phyloP scores from a whole-genome alignment of 2,888 invertebrate genomes.

The Eustalomyia histrio region DNA sequence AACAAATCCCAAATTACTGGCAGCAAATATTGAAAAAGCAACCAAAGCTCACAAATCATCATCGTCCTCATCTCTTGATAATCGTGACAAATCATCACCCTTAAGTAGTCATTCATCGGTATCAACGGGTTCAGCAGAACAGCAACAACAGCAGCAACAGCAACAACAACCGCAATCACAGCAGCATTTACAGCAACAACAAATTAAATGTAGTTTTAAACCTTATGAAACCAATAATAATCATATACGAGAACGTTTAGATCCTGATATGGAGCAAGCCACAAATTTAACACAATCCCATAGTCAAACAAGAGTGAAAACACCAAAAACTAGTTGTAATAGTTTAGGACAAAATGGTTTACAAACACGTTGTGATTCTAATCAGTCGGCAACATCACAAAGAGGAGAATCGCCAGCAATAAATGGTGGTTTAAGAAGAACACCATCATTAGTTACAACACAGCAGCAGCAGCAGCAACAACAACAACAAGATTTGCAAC shows the following conservation, averaged over 20 bases:
- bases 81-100: conserved; percentile 83
- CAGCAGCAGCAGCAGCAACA: conserved; percentile 75
- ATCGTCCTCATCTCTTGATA: conserved; percentile 72
- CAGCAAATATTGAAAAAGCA: conserved; percentile 87
- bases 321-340: conserved; percentile 71
- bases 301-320: conserved; percentile 73
- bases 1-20: conserved; percentile 87
- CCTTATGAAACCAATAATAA: conserved; percentile 87
- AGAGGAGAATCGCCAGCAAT: conserved; percentile 77
- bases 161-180: conserved; percentile 81
- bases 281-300: conserved; percentile 67
- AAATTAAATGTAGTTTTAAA: conserved; percentile 85
- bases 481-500: conserved; percentile 72
- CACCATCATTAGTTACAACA: conserved; percentile 68
- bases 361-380: conserved; percentile 84
- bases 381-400: conserved; percentile 84
- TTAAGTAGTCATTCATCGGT: conserved; percentile 79
- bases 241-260: conserved; percentile 79
- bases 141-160: conserved; percentile 78
- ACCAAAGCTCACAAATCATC: conserved; percentile 80
- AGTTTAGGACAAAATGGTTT: conserved; percentile 58
- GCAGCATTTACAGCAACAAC: conserved; percentile 55
- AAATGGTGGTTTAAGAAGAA: conserved; percentile 69
- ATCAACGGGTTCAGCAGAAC: conserved; percentile 79
- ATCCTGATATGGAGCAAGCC: conserved; percentile 72